phyloP scores from a whole-genome alignment of 1,140 invertebrate genomes.

The Whitmania pigra region DNA sequence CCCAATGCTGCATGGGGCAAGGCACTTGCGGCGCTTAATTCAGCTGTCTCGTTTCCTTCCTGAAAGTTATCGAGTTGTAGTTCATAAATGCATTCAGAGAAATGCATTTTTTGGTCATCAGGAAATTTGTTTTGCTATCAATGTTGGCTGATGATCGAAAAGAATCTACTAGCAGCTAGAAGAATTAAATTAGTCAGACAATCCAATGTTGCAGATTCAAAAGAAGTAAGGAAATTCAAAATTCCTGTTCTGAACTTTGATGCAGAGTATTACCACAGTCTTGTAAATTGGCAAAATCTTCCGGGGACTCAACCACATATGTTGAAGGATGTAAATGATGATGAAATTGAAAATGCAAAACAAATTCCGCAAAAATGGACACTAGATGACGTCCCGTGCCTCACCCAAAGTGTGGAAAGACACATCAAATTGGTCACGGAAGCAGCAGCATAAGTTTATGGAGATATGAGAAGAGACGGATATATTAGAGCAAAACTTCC shows the following conservation, averaged over 20 bases:
- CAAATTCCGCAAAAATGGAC: not conserved
- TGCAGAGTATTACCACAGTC: not conserved
- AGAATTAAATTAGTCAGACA: not conserved
- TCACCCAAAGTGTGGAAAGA: not conserved
- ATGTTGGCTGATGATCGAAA: not conserved
- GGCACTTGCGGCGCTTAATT: slow-evolving; percentile 6
- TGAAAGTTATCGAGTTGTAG: not conserved
- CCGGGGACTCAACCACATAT: not conserved
- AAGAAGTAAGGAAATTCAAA: not conserved
- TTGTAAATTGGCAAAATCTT: slow-evolving; percentile 1
- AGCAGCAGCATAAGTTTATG: not conserved
- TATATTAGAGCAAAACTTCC: too few relatives aligned
- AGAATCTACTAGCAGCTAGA: not conserved
- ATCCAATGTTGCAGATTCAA: too few relatives aligned
- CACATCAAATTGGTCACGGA: not conserved
- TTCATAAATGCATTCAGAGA: slow-evolving; percentile 1
- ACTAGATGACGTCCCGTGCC: not conserved
- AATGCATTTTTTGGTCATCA: not conserved
- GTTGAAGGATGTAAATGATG: slow-evolving; percentile 3
- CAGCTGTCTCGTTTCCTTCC: not conserved
- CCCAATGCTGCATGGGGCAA: not conserved
- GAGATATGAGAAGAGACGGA: too few relatives aligned
- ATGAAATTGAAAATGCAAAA: not conserved
- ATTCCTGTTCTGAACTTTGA: not conserved
- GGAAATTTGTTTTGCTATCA: not conserved